Conservation (phyloP, 2,888 invertebrate species). For the Apodemia zela region DNA sequence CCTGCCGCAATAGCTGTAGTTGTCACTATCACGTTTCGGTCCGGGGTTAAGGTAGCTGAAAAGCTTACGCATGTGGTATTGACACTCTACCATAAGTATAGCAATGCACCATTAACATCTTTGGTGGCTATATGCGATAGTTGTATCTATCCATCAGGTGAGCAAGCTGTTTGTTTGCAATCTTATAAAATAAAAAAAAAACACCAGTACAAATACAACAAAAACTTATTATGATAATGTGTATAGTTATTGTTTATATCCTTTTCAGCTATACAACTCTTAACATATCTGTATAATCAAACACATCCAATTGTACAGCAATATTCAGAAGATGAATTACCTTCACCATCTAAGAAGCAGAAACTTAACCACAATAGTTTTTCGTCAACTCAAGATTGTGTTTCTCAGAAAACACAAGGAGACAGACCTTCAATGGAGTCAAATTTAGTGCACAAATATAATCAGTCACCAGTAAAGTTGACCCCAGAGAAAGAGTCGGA, state of each 20-base stretch:
- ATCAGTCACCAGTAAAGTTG: neutral
- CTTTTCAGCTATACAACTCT: constrained; percentile 78
- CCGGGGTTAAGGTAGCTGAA: no score
- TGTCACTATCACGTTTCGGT: no score
- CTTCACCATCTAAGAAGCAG: constrained; percentile 55
- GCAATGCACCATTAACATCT: no score
- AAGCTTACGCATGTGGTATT: no score
- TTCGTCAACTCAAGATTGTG: neutral
- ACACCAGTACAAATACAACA: no score
- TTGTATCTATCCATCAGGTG: no score
- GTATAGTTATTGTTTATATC: constrained; percentile 22
- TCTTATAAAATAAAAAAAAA: no score
- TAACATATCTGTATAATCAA: constrained; percentile 84
- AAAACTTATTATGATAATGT: neutral
- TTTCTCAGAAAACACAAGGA: neutral
- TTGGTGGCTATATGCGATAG: no score
- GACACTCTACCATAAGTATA: no score
- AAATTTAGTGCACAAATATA: neutral
- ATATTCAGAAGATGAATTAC: constrained; percentile 39
- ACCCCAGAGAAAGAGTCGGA: neutral
- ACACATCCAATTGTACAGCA: constrained; percentile 82
- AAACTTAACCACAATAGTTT: constrained; percentile 33
- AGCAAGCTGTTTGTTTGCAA: no score
- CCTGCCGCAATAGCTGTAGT: no score
- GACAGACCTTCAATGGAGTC: neutral